phyloP scores from a whole-genome alignment of 2,888 invertebrate species.

The Drosophila neonasuta region DNA sequence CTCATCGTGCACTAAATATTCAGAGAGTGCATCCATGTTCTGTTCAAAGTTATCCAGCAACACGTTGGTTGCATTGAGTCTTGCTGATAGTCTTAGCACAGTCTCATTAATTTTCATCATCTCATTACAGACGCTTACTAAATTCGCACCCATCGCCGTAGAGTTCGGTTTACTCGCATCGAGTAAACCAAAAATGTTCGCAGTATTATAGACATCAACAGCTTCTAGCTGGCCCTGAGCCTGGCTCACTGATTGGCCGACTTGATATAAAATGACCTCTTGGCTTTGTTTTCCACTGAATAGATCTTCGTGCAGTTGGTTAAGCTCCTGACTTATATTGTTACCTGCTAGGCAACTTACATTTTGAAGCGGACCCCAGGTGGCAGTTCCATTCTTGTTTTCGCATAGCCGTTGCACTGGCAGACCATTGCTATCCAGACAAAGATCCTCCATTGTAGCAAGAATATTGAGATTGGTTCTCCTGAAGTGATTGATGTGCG shows the following conservation, averaged over 20 bases:
- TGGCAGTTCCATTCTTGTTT: slow-evolving; percentile 83
- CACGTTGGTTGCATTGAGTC: slow-evolving; percentile 86
- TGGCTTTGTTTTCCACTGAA: slow-evolving; percentile 15
- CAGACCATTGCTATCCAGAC: slow-evolving; percentile 84
- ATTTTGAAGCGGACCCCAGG: slow-evolving; percentile 82
- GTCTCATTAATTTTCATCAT: slow-evolving; percentile 83
- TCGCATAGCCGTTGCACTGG: slow-evolving; percentile 85
- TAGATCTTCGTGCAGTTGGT: slow-evolving; percentile 52
- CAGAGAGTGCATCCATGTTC: slow-evolving; percentile 83
- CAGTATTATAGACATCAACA: slow-evolving; percentile 51
- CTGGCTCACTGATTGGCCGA: slow-evolving; percentile 49
- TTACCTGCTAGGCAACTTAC: slow-evolving; percentile 51
- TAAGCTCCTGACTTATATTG: slow-evolving; percentile 58
- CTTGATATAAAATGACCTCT: slow-evolving; percentile 31
- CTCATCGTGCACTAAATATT: slow-evolving; percentile 40
- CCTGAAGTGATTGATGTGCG: slow-evolving; percentile 52
- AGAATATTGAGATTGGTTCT: slow-evolving; percentile 79
- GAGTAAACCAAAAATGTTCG: slow-evolving; percentile 41
- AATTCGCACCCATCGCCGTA: slow-evolving; percentile 50
- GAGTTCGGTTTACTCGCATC: slow-evolving; percentile 12
- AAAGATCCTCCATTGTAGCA: slow-evolving; percentile 81
- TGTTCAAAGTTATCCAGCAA: slow-evolving; percentile 85
- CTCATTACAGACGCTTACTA: slow-evolving; percentile 82
- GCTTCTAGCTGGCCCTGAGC: slow-evolving; percentile 40
- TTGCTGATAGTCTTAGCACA: slow-evolving; percentile 75